phyloP scores from a whole-genome alignment of 2,113 vertebrate species.

The Onychorhynchus coronatus region DNA sequence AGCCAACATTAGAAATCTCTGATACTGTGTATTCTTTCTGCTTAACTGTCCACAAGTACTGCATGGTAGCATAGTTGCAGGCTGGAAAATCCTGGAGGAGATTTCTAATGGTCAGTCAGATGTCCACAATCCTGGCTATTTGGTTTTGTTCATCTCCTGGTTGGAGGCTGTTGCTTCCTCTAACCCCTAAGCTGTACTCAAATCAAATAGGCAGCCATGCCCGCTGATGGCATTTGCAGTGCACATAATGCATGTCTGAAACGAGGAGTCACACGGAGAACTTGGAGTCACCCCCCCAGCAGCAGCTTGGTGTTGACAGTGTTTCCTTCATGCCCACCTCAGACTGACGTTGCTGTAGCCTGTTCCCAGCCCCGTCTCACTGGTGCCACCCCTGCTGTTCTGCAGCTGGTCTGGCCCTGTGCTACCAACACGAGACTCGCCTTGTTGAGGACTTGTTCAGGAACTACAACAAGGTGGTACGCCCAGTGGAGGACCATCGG shows the following conservation, averaged over 20 bases:
- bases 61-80: not conserved
- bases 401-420: constrained; percentile 68
- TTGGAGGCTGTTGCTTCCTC: not conserved
- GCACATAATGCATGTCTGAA: fast-evolving
- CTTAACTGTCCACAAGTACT: not conserved
- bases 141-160: not conserved
- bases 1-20: not conserved
- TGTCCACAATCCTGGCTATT: fast-evolving
- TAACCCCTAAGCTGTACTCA: not conserved
- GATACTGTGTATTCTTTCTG: not conserved
- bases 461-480: constrained; percentile 87
- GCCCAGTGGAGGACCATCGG: constrained; percentile 87
- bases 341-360: fast-evolving
- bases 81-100: not conserved
- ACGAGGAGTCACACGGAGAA: not conserved
- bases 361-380: not conserved
- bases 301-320: not conserved
- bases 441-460: constrained; percentile 83
- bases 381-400: not conserved
- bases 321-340: fast-evolving
- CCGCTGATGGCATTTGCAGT: not conserved
- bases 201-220: not conserved
- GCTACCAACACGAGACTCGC: constrained; percentile 85
- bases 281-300: fast-evolving
- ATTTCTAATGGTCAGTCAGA: not conserved